Percentiles rank a stretch among this genome's conserved stretches.
These are phyloP conservation scores for Volucella inanis DNA, from an alignment of 2,888 invertebrate species.

Conservation along the genomic window DNA sequence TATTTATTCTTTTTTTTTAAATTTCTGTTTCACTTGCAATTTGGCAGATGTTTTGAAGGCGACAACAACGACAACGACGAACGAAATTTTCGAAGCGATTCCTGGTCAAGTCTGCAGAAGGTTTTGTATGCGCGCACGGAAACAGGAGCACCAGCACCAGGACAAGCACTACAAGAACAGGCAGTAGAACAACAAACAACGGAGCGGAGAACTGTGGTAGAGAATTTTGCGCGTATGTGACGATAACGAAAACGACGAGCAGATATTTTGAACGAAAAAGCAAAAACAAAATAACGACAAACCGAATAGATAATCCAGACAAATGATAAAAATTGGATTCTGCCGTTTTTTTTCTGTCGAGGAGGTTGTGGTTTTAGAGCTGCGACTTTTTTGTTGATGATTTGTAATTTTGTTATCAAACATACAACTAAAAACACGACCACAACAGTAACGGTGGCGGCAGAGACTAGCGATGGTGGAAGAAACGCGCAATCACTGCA, in stretches of 20 bases:
- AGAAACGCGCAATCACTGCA: slow-evolving; percentile 49
- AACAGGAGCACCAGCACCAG: slow-evolving; percentile 20
- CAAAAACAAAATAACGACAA: neutral
- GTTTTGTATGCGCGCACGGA: slow-evolving; percentile 37
- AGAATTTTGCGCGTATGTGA: slow-evolving; percentile 69
- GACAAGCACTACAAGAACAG: slow-evolving; percentile 27
- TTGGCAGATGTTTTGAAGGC: slow-evolving; percentile 68
- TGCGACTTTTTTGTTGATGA: neutral
- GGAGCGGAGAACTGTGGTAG: slow-evolving; percentile 60
- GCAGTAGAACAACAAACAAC: neutral
- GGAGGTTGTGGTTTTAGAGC: neutral
- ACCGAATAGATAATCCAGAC: slow-evolving; percentile 44
- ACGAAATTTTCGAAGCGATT: neutral
- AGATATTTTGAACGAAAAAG: slow-evolving; percentile 26
- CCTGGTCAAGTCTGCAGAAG: neutral
- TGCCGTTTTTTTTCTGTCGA: neutral
- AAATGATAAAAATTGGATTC: slow-evolving; percentile 16
- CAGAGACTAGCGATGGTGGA: slow-evolving; percentile 37
- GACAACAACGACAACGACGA: slow-evolving; percentile 3
- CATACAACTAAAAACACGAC: slow-evolving; percentile 33
- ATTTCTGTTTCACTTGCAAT: slow-evolving; percentile 5
- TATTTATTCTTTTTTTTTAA: slow-evolving; percentile 23
- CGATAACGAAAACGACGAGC: slow-evolving; percentile 41
- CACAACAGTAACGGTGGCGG: slow-evolving; percentile 35
- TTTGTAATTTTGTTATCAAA: slow-evolving; percentile 6